These are phyloP conservation scores for Drosophila suboccidentalis DNA, from an alignment of 2,888 invertebrate genomes.

Conservation along the genomic window DNA sequence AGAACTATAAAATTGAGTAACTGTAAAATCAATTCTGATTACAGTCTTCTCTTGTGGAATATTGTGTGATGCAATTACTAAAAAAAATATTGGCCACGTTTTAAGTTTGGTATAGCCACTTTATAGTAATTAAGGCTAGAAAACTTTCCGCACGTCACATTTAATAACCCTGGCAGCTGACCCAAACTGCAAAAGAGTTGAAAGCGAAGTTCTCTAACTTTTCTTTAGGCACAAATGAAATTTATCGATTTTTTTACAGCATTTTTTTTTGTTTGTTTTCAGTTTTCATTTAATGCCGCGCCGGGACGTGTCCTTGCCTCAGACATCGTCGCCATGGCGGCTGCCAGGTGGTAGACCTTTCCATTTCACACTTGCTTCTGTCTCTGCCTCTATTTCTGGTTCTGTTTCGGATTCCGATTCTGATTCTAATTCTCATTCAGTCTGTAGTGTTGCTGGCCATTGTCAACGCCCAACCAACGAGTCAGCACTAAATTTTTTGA, in stretches of 20 bases:
- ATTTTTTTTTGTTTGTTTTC: conserved; percentile 19
- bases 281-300: conserved; percentile 43
- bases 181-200: background rate
- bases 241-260: conserved; percentile 53
- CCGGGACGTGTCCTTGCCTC: conserved; percentile 45
- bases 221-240: conserved; percentile 40
- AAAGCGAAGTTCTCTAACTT: conserved; percentile 12
- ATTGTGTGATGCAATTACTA: background rate
- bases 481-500: conserved; percentile 6
- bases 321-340: conserved; percentile 47
- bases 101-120: background rate
- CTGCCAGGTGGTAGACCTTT: conserved; percentile 64
- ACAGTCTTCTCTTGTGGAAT: no score
- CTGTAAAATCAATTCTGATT: no score
- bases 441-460: conserved; percentile 33
- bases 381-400: conserved; percentile 6
- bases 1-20: background rate
- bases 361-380: conserved; percentile 21
- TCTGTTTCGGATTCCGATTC: conserved; percentile 1
- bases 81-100: background rate
- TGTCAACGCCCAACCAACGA: conserved; percentile 32
- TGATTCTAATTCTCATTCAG: conserved; percentile 11
- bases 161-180: background rate
- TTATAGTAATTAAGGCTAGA: background rate
- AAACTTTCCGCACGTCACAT: conserved; percentile 1